Percentiles rank a stretch among this genome's conserved stretches.
These are phyloP conservation scores for Grammomys dolichurus DNA, from an alignment of 2,113 vertebrate species.

Conservation along the genomic window DNA sequence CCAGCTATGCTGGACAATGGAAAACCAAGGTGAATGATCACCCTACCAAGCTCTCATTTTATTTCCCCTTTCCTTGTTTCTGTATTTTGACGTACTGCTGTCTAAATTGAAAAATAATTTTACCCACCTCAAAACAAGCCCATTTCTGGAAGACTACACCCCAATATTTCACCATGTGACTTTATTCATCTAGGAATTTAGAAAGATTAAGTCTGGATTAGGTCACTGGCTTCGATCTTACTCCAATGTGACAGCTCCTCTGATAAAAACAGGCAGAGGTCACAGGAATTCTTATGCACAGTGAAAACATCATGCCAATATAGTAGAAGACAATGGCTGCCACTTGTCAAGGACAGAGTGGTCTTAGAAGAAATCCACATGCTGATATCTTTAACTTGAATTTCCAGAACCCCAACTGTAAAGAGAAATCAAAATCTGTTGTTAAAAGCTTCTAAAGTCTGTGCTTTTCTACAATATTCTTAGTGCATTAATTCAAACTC, in stretches of 20 bases:
- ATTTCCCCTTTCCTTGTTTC: neutral
- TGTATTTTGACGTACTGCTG: neutral
- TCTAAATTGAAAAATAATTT: neutral
- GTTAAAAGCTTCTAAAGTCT: neutral
- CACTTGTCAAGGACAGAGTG: neutral
- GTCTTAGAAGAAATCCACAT: neutral
- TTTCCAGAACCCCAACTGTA: neutral
- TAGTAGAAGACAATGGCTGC: neutral
- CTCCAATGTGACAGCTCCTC: neutral
- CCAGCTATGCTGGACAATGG: neutral
- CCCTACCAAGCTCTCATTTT: neutral
- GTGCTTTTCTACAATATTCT: neutral
- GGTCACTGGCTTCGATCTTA: neutral
- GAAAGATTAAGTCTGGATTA: neutral
- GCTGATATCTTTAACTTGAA: neutral
- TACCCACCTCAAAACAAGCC: neutral
- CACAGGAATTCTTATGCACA: fast-evolving
- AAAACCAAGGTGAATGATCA: neutral
- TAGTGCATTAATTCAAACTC: neutral
- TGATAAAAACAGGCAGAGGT: neutral
- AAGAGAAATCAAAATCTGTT: neutral
- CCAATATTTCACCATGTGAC: neutral
- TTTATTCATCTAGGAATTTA: neutral
- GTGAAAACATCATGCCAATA: neutral
- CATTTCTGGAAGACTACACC: neutral